Base-by-base conservation (phyloP, 2,888 invertebrate species). In the Micoletzkya japonica region DNA sequence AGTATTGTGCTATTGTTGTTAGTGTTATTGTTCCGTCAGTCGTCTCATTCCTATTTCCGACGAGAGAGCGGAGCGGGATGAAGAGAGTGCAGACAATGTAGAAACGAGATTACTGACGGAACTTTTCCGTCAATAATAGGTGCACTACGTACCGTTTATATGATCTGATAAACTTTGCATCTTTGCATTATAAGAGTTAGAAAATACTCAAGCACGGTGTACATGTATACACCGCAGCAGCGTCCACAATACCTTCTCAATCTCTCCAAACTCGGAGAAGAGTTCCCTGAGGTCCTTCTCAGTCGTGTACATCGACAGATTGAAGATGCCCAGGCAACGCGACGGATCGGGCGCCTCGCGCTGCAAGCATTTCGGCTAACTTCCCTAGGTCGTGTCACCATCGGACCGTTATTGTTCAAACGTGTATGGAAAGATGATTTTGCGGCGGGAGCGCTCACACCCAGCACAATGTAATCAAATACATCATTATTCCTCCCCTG, bases 241-340 rank as follows among this genome's bases (percentile, higher is more conserved):
- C 49, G 30, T 10, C 56, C 24, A 24, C 28, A 4, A 34, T 37
- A 93, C 92, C 86, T 93, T 91, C 86, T 95, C 94, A 39, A 97
- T 91, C 0, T 91, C 91, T 2, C 96, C 96, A 86, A 91, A 96
- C 86, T 94, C 93, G 58, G 91, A 90, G 88, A 97, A 95, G 77
- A 95, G 92, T 82, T 94, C 92, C 85, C 92, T 91, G 54, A 97
- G 90, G 86, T 95, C 93, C 81, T 92, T 90, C 86, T 96, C 95
- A 1, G 93, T 92, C 0, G 96, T 97, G 87, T 92, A 92, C 69
- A 94, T 90, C 85, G 93, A 95, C 70, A 97, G 88, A 3, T 96
- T 96, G 87, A 97, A 97, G 17, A 97, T 92, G 26, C 97, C 97
- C 61, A 97, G 89, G 86, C 95, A 96, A 68, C 93, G 90, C 59